A percentile compares a stretch with the other conserved stretches of the same genome.
Evolutionary conservation across 2,888 invertebrate genomes (phyloP).

Genomic region (Enchytraeus crypticus): DNA sequence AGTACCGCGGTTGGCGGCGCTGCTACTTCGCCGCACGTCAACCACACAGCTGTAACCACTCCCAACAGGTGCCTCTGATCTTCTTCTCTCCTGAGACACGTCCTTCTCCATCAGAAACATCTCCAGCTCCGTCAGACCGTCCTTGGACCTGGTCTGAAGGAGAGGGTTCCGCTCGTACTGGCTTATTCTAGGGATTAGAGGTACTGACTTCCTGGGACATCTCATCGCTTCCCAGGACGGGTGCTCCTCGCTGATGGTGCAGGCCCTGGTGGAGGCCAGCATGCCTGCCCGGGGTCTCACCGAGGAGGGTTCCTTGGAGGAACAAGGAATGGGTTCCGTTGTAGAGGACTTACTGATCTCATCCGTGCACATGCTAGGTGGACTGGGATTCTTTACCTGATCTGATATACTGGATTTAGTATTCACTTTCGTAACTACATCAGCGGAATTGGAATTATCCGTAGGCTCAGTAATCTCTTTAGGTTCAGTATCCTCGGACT

Average conservation of each 20-base stretch:
- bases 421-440: no score
- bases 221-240: neutral
- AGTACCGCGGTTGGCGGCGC: neutral
- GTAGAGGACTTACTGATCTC: no score
- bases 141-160: conserved; percentile 16
- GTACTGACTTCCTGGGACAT: conserved; percentile 3
- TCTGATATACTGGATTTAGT: no score
- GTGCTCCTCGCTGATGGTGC: neutral
- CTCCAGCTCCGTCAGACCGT: conserved; percentile 21
- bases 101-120: conserved; percentile 22
- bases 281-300: no score
- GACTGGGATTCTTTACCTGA: no score
- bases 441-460: no score
- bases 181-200: conserved; percentile 18
- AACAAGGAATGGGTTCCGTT: no score
- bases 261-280: no score
- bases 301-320: no score
- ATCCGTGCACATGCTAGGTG: no score
- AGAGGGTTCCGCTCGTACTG: conserved; percentile 25
- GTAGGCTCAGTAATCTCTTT: no score
- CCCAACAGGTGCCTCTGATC: neutral
- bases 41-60: neutral
- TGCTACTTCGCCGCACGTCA: neutral
- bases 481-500: no score
- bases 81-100: neutral